Percentiles rank a stretch among this genome's conserved stretches.
These are phyloP conservation scores for Gallinago undulata DNA, from an alignment of 2,113 vertebrate genomes.

Conservation along the genomic window DNA sequence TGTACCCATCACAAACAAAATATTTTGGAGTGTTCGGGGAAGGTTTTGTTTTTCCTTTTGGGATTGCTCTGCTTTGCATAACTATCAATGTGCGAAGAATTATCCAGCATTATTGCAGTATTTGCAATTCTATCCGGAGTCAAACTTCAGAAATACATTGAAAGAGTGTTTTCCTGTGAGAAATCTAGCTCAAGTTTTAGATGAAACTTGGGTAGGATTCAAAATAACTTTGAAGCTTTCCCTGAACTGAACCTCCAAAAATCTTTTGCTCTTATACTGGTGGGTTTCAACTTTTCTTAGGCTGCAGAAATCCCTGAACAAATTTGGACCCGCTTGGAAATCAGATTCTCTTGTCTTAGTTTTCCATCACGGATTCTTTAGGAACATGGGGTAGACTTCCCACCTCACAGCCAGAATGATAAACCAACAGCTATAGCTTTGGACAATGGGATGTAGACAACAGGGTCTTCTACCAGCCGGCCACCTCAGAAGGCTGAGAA, in stretches of 20 bases:
- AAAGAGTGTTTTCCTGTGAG: not conserved
- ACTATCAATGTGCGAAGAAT: not conserved
- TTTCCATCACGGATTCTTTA: not conserved
- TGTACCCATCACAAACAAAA: not conserved
- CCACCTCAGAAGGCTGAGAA: not conserved
- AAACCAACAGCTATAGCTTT: not conserved
- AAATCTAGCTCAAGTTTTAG: not conserved
- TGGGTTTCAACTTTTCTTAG: not conserved
- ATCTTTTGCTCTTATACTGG: not conserved
- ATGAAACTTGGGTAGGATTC: not conserved
- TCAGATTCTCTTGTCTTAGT: not conserved
- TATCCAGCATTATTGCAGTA: not conserved
- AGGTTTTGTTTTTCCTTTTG: constrained; percentile 9
- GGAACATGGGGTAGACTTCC: not conserved
- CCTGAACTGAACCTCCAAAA: not conserved
- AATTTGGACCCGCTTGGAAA: not conserved
- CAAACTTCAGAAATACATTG: not conserved
- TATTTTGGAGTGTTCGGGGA: not conserved
- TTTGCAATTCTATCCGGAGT: not conserved
- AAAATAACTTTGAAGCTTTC: not conserved
- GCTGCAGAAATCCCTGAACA: not conserved
- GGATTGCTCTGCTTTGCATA: not conserved
- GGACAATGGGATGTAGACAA: not conserved
- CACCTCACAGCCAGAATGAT: not conserved
- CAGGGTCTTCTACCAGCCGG: not conserved